These are phyloP conservation scores for Saxidomus purpurata DNA, from an alignment of 1,140 invertebrate genomes.

Conservation along the genomic window DNA sequence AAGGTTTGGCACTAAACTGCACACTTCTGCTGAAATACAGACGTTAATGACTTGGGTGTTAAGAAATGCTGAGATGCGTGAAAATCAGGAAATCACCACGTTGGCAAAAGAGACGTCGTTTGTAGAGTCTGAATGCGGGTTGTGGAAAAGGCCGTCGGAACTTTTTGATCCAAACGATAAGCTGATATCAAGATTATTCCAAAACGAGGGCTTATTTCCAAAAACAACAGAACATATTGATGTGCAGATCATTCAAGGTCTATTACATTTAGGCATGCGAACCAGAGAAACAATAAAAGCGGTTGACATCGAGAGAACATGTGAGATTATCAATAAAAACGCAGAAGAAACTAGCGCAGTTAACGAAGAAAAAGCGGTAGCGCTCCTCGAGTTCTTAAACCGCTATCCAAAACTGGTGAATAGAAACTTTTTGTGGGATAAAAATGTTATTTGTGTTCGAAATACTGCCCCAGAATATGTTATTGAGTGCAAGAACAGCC, in stretches of 20 bases:
- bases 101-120: not conserved
- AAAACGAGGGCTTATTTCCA: not conserved
- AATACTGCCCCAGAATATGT: too few relatives aligned
- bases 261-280: not conserved
- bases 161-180: not conserved
- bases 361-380: not conserved
- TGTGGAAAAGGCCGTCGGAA: not conserved
- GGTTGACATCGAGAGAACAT: not conserved
- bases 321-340: not conserved
- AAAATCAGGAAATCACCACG: not conserved
- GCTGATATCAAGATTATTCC: not conserved
- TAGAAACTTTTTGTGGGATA: not conserved
- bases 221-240: not conserved
- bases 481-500: too few relatives aligned
- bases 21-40: not conserved
- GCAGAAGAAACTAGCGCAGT: not conserved
- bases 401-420: not conserved
- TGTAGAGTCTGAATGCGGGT: not conserved
- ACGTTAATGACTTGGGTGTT: not conserved
- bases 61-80: not conserved
- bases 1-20: too few relatives aligned
- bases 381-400: not conserved
- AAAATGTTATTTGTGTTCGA: too few relatives aligned
- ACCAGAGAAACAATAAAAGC: not conserved
- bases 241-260: not conserved